phyloP scores from a whole-genome alignment of 2,888 invertebrate species.

The Andrena fulva region DNA sequence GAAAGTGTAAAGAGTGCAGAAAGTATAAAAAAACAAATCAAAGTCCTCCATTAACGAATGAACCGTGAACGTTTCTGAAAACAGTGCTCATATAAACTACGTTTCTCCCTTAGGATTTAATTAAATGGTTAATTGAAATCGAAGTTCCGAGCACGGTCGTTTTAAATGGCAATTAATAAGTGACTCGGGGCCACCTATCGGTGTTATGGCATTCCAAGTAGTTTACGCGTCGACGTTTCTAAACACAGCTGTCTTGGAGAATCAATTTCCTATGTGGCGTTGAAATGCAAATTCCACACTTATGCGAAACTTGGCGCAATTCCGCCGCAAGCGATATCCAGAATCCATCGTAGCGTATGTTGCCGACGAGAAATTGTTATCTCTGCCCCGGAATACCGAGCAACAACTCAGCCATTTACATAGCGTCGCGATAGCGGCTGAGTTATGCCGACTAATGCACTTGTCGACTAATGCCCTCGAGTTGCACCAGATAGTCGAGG shows the following conservation, averaged over 20 bases:
- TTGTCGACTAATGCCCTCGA: conserved; percentile 62
- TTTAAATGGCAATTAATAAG: neutral
- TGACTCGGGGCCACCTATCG: no score
- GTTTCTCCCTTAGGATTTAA: no score
- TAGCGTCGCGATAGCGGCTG: conserved; percentile 72
- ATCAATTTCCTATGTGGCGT: conserved; percentile 23
- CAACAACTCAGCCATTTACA: conserved; percentile 78
- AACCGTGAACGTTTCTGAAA: neutral
- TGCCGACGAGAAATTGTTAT: conserved; percentile 52
- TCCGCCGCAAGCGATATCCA: neutral
- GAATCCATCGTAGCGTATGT: conserved; percentile 12
- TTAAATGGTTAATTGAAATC: neutral
- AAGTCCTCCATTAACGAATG: no score
- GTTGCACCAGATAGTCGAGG: conserved; percentile 25
- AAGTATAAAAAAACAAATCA: no score
- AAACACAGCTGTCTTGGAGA: neutral
- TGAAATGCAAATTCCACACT: conserved; percentile 8
- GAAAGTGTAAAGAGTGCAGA: no score
- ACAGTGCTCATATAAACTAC: neutral
- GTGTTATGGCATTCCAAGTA: no score
- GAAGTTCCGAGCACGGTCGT: neutral
- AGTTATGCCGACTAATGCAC: conserved; percentile 75
- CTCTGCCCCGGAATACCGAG: conserved; percentile 42
- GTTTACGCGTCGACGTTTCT: neutral
- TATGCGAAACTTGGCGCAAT: conserved; percentile 23